These are phyloP conservation scores for Intellagama lesueurii DNA, from an alignment of 2,797 vertebrate genomes.

Conservation along the genomic window DNA sequence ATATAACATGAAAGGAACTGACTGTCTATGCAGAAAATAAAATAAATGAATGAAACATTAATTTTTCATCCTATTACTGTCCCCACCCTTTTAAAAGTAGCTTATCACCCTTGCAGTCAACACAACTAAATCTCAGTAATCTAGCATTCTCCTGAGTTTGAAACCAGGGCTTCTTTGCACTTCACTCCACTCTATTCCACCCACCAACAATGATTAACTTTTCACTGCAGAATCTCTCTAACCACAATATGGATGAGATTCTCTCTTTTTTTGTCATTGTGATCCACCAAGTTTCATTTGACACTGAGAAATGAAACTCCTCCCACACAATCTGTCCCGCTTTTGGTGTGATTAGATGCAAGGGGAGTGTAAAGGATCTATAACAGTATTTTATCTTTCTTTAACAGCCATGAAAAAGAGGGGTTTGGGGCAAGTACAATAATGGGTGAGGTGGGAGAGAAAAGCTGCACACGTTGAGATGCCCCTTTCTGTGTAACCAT, in stretches of 20 bases:
- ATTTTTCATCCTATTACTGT: neutral
- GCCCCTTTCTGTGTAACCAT: neutral
- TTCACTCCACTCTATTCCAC: too few species aligned
- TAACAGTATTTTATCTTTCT: neutral
- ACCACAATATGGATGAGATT: conserved; percentile 43
- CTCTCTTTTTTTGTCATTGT: conserved; percentile 62
- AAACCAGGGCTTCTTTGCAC: neutral
- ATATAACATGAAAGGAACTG: conserved; percentile 8
- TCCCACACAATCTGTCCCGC: conserved; percentile 71
- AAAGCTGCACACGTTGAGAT: neutral
- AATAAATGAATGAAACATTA: conserved; percentile 23
- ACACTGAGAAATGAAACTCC: conserved; percentile 72
- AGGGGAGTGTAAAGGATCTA: neutral
- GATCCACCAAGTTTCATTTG: conserved; percentile 63
- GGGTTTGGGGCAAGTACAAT: neutral
- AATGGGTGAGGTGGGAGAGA: too few species aligned
- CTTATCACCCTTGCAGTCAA: conserved; percentile 9
- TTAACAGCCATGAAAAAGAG: neutral
- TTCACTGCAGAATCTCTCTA: conserved; percentile 55
- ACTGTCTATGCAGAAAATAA: conserved; percentile 48
- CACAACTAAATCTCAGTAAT: conserved; percentile 56
- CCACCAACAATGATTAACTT: conserved; percentile 24
- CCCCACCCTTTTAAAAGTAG: too few species aligned
- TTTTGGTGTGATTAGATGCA: neutral
- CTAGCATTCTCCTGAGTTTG: conserved; percentile 48